A percentile compares a stretch with the other conserved stretches of the same genome.
phyloP scores from a whole-genome alignment of 2,113 vertebrate genomes.

The Grallaria varia region DNA sequence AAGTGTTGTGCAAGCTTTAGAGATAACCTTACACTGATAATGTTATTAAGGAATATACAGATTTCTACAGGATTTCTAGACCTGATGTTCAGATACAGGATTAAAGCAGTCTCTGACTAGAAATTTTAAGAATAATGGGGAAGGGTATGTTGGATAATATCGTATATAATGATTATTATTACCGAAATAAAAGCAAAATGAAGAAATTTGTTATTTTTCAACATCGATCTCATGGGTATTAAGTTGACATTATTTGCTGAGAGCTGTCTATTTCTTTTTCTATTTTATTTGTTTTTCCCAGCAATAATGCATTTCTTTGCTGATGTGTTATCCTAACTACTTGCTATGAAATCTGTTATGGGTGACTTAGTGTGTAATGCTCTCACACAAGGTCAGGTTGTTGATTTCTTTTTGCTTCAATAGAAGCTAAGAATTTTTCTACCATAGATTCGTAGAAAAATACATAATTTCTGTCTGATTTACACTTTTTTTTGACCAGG shows the following conservation, averaged over 20 bases:
- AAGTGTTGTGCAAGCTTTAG: background rate
- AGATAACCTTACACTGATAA: background rate
- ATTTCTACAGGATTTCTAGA: background rate
- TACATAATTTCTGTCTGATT: background rate
- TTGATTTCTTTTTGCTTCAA: background rate
- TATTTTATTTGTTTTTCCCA: background rate
- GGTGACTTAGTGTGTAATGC: background rate
- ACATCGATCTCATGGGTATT: background rate
- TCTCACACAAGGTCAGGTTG: background rate
- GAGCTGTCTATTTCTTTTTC: background rate
- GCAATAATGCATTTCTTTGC: background rate
- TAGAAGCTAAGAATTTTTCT: background rate
- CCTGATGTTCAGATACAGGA: background rate
- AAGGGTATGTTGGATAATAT: background rate
- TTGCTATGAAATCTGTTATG: background rate
- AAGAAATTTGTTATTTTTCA: background rate
- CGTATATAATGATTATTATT: background rate
- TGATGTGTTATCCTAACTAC: background rate
- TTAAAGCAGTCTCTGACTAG: background rate
- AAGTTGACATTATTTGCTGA: background rate
- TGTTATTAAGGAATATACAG: background rate
- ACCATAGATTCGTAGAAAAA: background rate
- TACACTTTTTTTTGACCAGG: background rate
- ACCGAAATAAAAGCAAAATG: slow-evolving; percentile 28
- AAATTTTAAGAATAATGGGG: background rate